phyloP scores from a whole-genome alignment of 2,888 invertebrate genomes.

The Idaea straminata region DNA sequence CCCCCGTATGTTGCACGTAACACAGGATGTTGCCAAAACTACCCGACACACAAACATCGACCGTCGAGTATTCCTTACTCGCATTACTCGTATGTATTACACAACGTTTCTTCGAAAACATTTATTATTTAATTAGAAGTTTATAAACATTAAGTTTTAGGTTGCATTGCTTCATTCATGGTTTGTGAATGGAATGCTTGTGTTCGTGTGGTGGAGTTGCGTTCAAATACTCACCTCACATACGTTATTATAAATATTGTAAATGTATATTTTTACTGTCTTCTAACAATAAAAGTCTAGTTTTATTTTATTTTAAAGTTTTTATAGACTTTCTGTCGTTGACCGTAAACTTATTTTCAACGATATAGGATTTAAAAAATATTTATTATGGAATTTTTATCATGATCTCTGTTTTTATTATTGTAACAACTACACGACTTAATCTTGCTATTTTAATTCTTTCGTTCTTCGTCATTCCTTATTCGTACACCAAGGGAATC shows the following conservation, averaged over 20 bases:
- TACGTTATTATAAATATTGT: not conserved
- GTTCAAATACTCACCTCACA: not conserved
- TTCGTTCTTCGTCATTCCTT: too few relatives aligned
- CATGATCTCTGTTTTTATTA: too few relatives aligned
- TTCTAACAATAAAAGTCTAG: too few relatives aligned
- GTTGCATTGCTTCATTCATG: conserved; percentile 27
- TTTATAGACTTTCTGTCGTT: too few relatives aligned
- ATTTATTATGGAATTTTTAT: too few relatives aligned
- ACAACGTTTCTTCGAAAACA: conserved; percentile 47
- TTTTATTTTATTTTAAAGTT: too few relatives aligned
- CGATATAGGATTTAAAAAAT: too few relatives aligned
- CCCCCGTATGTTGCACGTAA: conserved; percentile 59
- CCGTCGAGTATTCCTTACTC: conserved; percentile 44
- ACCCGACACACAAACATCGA: conserved; percentile 36
- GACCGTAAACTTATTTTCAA: too few relatives aligned
- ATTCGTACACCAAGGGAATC: too few relatives aligned
- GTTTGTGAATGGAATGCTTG: not conserved
- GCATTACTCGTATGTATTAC: conserved; percentile 40
- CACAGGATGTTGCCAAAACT: conserved; percentile 78
- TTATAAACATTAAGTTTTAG: conserved; percentile 40
- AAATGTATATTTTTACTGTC: too few relatives aligned
- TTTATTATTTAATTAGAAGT: conserved; percentile 46
- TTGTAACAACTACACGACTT: too few relatives aligned
- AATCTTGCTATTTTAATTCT: too few relatives aligned
- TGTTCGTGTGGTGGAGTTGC: not conserved